Percentiles rank a stretch among this genome's conserved stretches.
phyloP scores from a whole-genome alignment of 2,888 invertebrate species.

The Rhabditophanes sp. region DNA sequence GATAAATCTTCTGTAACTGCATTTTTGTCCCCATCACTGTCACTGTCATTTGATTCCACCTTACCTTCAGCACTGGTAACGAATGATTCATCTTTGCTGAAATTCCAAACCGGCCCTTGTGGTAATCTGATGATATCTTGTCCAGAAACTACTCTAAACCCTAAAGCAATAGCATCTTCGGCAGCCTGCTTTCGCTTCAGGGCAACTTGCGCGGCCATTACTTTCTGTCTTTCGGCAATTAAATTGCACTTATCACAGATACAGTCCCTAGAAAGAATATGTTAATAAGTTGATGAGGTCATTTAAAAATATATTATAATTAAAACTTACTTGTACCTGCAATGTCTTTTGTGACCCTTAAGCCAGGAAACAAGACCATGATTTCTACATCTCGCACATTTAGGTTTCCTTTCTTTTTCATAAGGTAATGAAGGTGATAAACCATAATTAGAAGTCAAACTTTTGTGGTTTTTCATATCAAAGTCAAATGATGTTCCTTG shows the following conservation, averaged over 20 bases:
- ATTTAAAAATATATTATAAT: constrained; percentile 4
- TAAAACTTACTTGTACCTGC: constrained; percentile 58
- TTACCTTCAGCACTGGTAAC: no score
- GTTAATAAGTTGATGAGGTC: no score
- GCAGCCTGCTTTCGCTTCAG: constrained; percentile 84
- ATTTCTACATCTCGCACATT: constrained; percentile 58
- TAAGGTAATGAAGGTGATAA: no score
- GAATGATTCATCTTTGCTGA: constrained; percentile 8
- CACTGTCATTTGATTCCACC: constrained; percentile 4
- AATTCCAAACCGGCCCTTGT: constrained; percentile 69
- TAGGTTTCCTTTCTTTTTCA: constrained; percentile 9
- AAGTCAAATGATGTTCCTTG: no score
- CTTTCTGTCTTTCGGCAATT: constrained; percentile 86
- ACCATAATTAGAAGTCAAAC: no score
- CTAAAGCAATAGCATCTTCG: constrained; percentile 55
- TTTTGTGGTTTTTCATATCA: no score
- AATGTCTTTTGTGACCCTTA: constrained; percentile 69
- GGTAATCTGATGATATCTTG: constrained; percentile 57
- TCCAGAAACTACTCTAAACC: constrained; percentile 31
- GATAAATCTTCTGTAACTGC: background rate
- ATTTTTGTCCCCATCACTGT: constrained; percentile 7
- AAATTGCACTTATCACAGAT: constrained; percentile 92
- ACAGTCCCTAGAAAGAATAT: no score
- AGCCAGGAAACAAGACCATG: constrained; percentile 89
- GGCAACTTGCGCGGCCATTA: constrained; percentile 96